Evolutionary conservation across 2,113 vertebrate species (phyloP).

Genomic region (Thamnaconus septentrionalis): DNA sequence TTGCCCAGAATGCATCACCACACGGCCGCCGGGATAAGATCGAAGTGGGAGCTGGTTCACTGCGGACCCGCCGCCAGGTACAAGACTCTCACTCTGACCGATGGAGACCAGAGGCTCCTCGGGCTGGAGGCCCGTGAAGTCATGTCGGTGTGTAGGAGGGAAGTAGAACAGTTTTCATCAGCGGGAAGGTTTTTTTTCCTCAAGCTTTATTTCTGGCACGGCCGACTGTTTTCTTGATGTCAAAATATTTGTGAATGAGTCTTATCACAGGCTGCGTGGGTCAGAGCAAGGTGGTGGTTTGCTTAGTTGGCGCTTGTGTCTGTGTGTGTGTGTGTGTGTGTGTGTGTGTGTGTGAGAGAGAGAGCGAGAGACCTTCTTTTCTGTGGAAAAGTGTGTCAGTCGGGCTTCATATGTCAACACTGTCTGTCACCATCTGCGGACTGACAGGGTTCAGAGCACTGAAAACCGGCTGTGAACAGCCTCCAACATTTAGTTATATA

Average conservation of each 20-base stretch:
- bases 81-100: too few relatives aligned
- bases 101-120: too few relatives aligned
- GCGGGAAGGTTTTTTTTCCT: slow-evolving; percentile 1
- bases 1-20: slow-evolving; percentile 66
- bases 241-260: slow-evolving; percentile 19
- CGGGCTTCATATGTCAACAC: slow-evolving; percentile 24
- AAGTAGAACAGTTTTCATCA: background rate
- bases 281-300: slow-evolving; percentile 10
- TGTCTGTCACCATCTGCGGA: slow-evolving; percentile 2
- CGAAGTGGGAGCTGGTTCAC: slow-evolving; percentile 73
- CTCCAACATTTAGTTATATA: too few relatives aligned
- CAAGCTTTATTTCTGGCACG: background rate
- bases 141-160: too few relatives aligned
- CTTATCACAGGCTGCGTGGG: slow-evolving; percentile 6
- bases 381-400: slow-evolving; percentile 1
- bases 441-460: background rate
- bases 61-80: slow-evolving; percentile 74
- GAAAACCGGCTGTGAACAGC: too few relatives aligned
- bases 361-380: too few relatives aligned
- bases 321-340: background rate
- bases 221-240: slow-evolving; percentile 28
- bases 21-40: slow-evolving; percentile 48
- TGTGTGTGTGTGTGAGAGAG: too few relatives aligned
- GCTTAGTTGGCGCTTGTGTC: background rate
- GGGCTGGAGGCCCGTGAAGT: too few relatives aligned